Percentiles rank a stretch among this genome's conserved stretches.
phyloP scores from a whole-genome alignment of 2,888 invertebrate genomes.

The Tortricodes alternella region DNA sequence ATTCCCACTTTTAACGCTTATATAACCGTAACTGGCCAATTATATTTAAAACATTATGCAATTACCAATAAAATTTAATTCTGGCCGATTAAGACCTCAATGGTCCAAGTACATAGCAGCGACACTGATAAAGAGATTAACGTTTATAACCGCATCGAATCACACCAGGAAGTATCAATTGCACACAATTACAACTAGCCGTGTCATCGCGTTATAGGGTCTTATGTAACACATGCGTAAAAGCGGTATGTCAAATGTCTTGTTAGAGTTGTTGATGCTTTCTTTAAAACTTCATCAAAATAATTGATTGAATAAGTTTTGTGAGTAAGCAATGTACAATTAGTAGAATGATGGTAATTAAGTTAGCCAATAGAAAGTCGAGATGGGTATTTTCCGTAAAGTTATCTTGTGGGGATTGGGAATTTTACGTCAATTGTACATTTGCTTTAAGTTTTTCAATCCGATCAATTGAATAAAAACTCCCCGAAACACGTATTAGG shows the following conservation, averaged over 20 bases:
- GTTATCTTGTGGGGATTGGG: no score
- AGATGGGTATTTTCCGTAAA: no score
- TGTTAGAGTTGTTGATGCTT: constrained; percentile 1
- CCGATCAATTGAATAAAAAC: no score
- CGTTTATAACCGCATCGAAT: constrained; percentile 13
- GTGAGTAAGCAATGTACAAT: no score
- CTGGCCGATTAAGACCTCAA: constrained; percentile 3
- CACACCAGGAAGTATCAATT: constrained; percentile 19
- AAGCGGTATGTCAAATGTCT: constrained; percentile 7
- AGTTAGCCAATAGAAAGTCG: no score
- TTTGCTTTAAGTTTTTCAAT: no score
- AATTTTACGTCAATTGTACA: no score
- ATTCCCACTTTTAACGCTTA: constrained; percentile 16
- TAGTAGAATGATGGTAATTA: no score
- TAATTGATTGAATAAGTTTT: neutral
- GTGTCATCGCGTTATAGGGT: constrained; percentile 19
- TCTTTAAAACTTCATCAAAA: neutral
- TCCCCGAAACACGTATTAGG: no score
- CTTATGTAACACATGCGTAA: constrained; percentile 22
- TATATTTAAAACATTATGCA: constrained; percentile 12
- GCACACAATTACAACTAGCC: constrained; percentile 24
- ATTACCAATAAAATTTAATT: constrained; percentile 19
- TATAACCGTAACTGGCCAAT: constrained; percentile 20
- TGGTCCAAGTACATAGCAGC: neutral
- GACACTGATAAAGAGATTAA: constrained; percentile 11